Evolutionary conservation across 1,140 invertebrate species (phyloP), one percentile per base, ranked within the genome.

Genomic region (Aphidius gifuensis): DNA sequence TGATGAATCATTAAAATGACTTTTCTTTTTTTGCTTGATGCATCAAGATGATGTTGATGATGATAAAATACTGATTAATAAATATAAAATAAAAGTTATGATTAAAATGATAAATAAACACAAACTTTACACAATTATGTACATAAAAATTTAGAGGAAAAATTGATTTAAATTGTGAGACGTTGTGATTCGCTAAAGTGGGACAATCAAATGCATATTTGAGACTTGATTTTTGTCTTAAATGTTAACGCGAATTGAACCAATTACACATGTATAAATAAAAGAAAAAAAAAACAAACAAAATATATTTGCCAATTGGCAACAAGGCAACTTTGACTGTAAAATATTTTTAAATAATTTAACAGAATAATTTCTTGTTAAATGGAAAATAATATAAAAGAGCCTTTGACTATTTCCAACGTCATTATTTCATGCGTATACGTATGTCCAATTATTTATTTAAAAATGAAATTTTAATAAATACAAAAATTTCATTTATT

Each of bases 81-180:
- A 16, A 45, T 5, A 53, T 39, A 1, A 0, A 16, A 51, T 16
- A 6, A 43, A 32, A 58, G 9, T 44, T 3, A 44, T 8, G 5
- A 44, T 44, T 7, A 44, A 44, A 8, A 8, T 44, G 43, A 44
- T 8, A 44, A 8, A 44, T 8, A 44, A 55, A 16, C 40, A 39
- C 39, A 54, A 66, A 69, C 54, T 64, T 66, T 66, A 68, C 64
- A 69, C 60, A 61, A 65, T 66, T 60, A 66, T 71, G 65, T 65
- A 70, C 65, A 70, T 70, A 74, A 55, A 55, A n/a, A 5, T 43
- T 39, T 53, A 58, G 23, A 44, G 43, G 42, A 54, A 58, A 38
- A 55, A 42, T 47, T 16, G 42, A 58, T 48, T 47, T 38, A 54
- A 45, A 55, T 45, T 58, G 60, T 59, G 58, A 66, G 49, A 62